Base-by-base conservation (phyloP, 1,140 invertebrate species). In the Solen grandis region DNA sequence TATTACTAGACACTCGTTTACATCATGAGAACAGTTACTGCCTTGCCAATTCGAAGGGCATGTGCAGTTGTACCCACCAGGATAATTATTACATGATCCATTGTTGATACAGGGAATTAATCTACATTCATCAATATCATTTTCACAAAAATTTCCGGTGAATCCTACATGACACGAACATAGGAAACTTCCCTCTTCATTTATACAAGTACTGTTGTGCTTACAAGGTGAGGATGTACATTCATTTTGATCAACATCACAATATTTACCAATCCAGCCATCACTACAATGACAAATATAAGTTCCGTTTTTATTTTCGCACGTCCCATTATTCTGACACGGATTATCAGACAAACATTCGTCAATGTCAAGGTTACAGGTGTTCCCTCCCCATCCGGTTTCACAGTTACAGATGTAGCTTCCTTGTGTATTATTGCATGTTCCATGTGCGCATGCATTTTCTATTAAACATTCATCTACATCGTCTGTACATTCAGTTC, bases 91-190 rank as follows among this genome's bases (percentile, higher is more conserved):
- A 65, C 80, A 82, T 8, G 22, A 35, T 13, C 65, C 65, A 25
- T 41, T n/a, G 55, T 70, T 33, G 8, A 13, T 4, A 55, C 66
- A 70, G 3, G 46, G 27, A 29, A 1, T 33, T 4, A 0, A 4
- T 2, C 8, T 1, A 35, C 66, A 70, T 55, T 70, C 66, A 70
- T 70, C 22, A 8, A 70, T 5, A 50, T 74, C 59, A 10, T 27
- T 38, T 54, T 66, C 65, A 66, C 81, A 83, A 29, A 27, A n/a
- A n/a, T 66, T 14, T 14, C 81, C 81, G 0, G 35, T 50, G 57
- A 60, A 83, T 59, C 68, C 74, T 5, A 22, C 10, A 25, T 59
- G 14, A 74, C 81, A 83, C 14, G 36, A 38, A 55, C 81, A 83
- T 5, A 52, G 27, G 46, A 50, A 83, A 19, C 33, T 52, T 16